Percentiles rank a stretch among this genome's conserved stretches.
phyloP scores from a whole-genome alignment of 1,140 invertebrate genomes.

The Temnothorax longispinosus region DNA sequence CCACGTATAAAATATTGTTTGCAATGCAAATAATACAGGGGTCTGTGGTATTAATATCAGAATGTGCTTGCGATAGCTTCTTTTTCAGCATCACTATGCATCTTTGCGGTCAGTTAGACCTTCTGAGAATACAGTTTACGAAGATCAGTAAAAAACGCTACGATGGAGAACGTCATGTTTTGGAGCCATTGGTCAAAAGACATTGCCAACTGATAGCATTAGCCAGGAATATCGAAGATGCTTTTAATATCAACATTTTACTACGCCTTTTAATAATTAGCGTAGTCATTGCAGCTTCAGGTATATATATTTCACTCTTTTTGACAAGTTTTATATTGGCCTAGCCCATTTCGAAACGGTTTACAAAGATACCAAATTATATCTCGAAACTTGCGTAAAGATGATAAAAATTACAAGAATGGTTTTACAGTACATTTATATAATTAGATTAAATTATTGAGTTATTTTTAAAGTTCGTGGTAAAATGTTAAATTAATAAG shows the following conservation, averaged over 20 bases:
- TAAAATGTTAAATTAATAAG: not conserved
- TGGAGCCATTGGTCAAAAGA: conserved; percentile 34
- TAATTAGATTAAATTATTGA: not conserved
- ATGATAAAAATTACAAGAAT: not conserved
- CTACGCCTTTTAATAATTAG: conserved; percentile 59
- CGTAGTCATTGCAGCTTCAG: conserved; percentile 62
- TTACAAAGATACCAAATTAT: not conserved
- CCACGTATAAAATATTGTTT: not conserved
- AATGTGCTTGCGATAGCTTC: conserved; percentile 53
- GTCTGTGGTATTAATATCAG: not conserved
- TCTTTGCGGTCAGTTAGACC: conserved; percentile 61
- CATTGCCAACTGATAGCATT: conserved; percentile 52
- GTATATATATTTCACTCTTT: conserved; percentile 16
- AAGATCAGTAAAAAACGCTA: not conserved
- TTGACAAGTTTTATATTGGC: not conserved
- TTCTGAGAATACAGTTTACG: conserved; percentile 29
- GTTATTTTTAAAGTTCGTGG: not conserved
- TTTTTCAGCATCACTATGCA: conserved; percentile 62
- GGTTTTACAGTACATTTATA: not conserved
- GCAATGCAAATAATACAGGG: conserved; percentile 19
- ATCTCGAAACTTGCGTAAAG: not conserved
- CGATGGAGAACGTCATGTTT: not conserved
- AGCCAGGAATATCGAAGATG: conserved; percentile 49
- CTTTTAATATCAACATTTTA: conserved; percentile 55
- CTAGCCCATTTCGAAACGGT: not conserved